A percentile compares a stretch with the other conserved stretches of the same genome.
phyloP scores from a whole-genome alignment of 2,797 vertebrate species.

The Poecilia picta region DNA sequence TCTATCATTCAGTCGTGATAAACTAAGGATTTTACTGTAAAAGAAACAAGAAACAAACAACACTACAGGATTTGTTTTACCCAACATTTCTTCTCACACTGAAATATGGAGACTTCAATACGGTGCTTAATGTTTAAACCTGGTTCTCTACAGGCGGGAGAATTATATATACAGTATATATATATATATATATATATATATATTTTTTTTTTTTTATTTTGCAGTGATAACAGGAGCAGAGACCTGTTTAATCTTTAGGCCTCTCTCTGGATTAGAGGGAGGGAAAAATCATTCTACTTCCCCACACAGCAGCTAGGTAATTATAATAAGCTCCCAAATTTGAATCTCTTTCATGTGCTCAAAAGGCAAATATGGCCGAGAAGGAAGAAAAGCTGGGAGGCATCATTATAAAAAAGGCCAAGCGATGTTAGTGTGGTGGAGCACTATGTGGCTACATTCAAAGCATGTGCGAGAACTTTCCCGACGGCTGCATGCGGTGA shows the following conservation, averaged over 20 bases:
- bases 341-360: constrained; percentile 37
- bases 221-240: constrained; percentile 25
- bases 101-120: constrained; percentile 13
- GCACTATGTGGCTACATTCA: constrained; percentile 30
- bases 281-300: constrained; percentile 26
- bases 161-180: constrained; percentile 23
- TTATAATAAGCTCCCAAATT: constrained; percentile 34
- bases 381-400: constrained; percentile 7
- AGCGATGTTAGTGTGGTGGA: constrained; percentile 13
- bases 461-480: constrained; percentile 20
- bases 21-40: background rate
- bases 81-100: constrained; percentile 6
- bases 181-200: too few species aligned
- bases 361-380: constrained; percentile 31
- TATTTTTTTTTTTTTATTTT: constrained; percentile 4
- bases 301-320: constrained; percentile 43
- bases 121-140: constrained; percentile 8
- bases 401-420: constrained; percentile 14
- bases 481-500: constrained; percentile 18
- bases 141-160: constrained; percentile 29
- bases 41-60: background rate
- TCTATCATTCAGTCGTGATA: background rate
- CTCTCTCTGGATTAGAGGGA: constrained; percentile 15
- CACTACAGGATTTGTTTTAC: too few species aligned
- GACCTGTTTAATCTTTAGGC: constrained; percentile 21